Evolutionary conservation across 2,888 invertebrate genomes (phyloP).

Genomic region (Diploptera punctata): DNA sequence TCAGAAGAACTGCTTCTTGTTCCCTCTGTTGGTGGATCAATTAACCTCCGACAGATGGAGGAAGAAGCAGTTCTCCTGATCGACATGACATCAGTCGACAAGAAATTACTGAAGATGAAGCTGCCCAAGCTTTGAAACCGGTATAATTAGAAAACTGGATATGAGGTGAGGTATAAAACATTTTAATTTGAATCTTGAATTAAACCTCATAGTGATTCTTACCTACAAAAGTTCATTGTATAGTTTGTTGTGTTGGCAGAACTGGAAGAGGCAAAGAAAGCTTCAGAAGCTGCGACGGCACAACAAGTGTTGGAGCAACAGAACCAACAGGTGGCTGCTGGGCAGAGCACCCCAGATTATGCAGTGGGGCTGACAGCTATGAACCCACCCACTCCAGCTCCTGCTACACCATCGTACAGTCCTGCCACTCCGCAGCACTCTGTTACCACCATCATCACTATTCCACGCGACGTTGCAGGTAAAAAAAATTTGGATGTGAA

Average conservation of each 20-base stretch:
- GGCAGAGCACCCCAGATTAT: conserved; percentile 76
- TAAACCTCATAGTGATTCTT: no score
- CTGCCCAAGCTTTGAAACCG: no score
- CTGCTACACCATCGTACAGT: conserved; percentile 42
- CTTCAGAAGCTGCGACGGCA: conserved; percentile 66
- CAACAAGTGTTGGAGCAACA: conserved; percentile 51
- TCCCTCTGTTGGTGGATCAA: no score
- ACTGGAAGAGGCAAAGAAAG: conserved; percentile 61
- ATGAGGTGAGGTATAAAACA: no score
- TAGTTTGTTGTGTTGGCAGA: conserved; percentile 53
- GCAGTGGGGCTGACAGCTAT: conserved; percentile 77
- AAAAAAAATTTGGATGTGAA: no score
- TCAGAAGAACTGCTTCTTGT: no score
- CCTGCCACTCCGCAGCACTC: conserved; percentile 47
- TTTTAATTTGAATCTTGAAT: no score
- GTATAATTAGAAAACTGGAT: no score
- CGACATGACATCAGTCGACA: no score
- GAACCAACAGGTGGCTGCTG: conserved; percentile 52
- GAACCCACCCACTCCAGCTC: conserved; percentile 56
- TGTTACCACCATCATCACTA: conserved; percentile 50
- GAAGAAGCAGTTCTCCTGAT: no score
- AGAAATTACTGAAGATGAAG: no score
- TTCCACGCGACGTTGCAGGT: conserved; percentile 47
- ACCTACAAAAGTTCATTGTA: neutral
- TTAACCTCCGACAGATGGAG: no score